Evolutionary conservation across 2,888 invertebrate genomes (phyloP).

Genomic region (Agrochola macilenta): DNA sequence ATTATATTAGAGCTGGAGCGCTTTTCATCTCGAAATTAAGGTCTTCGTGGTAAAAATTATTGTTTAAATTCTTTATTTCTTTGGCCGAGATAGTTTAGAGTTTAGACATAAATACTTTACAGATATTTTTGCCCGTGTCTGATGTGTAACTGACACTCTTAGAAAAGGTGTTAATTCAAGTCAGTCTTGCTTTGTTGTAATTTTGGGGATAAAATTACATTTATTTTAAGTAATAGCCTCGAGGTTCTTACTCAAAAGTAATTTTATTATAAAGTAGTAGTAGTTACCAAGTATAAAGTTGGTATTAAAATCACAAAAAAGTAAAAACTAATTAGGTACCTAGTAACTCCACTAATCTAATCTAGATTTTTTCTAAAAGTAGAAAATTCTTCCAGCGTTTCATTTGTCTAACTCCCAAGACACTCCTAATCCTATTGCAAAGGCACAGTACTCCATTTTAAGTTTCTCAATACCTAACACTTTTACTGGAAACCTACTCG

Average conservation of each 20-base stretch:
- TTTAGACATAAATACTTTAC: background rate
- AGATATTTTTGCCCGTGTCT: background rate
- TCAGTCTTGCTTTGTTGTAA: background rate
- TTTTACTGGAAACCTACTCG: conserved; percentile 27
- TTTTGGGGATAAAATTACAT: background rate
- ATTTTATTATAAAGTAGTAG: background rate
- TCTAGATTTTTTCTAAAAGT: background rate
- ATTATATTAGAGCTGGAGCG: conserved; percentile 21
- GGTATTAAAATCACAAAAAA: background rate
- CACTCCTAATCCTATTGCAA: conserved; percentile 8
- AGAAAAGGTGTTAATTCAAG: background rate
- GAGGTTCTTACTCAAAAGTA: background rate
- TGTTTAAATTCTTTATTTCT: background rate
- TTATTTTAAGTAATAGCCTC: background rate
- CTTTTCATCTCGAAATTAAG: conserved; percentile 28
- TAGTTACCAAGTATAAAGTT: background rate
- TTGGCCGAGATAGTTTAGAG: background rate
- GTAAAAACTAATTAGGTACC: conserved; percentile 1
- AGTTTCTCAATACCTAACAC: conserved; percentile 17
- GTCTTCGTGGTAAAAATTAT: background rate
- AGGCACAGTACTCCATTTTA: background rate
- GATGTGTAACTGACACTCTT: background rate
- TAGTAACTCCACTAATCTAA: background rate
- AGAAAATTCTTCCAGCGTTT: conserved; percentile 5
- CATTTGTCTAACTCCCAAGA: background rate